Evolutionary conservation across 53 echinoderm and acorn worm genomes (phyloP), one percentile per base, ranked within the genome.

Genomic region (Astropecten irregularis): DNA sequence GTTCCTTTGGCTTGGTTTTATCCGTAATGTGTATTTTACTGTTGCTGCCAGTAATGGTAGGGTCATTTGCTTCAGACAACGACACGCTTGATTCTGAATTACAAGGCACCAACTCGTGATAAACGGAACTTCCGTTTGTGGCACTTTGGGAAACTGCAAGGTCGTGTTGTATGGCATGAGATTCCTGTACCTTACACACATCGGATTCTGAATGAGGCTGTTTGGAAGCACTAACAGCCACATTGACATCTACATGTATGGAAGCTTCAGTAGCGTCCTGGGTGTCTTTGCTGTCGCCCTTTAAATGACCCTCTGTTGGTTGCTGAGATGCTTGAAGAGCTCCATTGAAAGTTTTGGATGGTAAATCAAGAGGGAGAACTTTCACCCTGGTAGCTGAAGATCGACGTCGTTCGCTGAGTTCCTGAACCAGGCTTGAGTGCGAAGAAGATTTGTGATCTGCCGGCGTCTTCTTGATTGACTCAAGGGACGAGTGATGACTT

Each of bases 331-430:
- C 13, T 13, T 53, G 73, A 7, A 21, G 15, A 9, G 57, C 26
- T 28, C 39, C 57, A 53, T 39, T 55, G 27, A 22, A 55, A 40
- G 56, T 74, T 18, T 57, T 5, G 28, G 56, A 38, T 3, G 51
- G 19, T 5, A 4, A 27, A 0, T 5, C n/a, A 19, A 34, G 36
- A 15, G 74, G 74, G 0, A 74, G 58, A 19, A 74, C 74, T 23
- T 57, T 74, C 10, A 74, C 51, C 26, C 74, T 21, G 2, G 20
- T 64, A 11, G 74, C 32, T 0, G 74, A 74, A 3, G 74, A 74
- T 26, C 40, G 55, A 11, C 74, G 57, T 38, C 58, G 16, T 0
- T 74, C 74, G 57, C 25, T 40, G 23, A 74, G 40, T 34, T 74
- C 74, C 33, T 74, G 74, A 34, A 56, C 74, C 13, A 57, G 74